Conservation (phyloP, 2,888 invertebrate species). For the Xestobium rufovillosum region DNA sequence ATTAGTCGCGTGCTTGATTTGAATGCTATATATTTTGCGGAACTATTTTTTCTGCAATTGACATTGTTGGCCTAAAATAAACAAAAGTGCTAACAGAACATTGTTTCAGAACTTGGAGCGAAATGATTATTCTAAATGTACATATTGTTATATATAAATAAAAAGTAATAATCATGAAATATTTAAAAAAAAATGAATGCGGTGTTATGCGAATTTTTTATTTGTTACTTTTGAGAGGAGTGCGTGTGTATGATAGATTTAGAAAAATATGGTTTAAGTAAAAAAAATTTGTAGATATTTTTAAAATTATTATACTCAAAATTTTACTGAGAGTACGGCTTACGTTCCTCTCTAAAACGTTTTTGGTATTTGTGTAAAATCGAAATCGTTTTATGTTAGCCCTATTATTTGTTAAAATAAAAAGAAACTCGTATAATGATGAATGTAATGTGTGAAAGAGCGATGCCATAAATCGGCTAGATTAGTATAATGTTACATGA, state of each 20-base stretch:
- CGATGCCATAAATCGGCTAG: conserved; percentile 28
- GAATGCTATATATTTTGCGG: conserved; percentile 31
- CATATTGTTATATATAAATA: conserved; percentile 48
- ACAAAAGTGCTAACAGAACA: conserved; percentile 30
- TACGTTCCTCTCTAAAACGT: conserved; percentile 42
- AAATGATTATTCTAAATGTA: conserved; percentile 47
- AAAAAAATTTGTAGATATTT: conserved; percentile 37
- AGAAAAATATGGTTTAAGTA: conserved; percentile 30
- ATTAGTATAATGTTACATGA: conserved; percentile 40
- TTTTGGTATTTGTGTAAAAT: conserved; percentile 35
- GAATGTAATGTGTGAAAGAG: conserved; percentile 19
- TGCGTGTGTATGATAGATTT: conserved; percentile 35
- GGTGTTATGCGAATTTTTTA: conserved; percentile 27
- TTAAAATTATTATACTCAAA: conserved; percentile 36
- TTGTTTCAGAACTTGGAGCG: conserved; percentile 33
- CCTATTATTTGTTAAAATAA: conserved; percentile 33
- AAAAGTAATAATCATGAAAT: conserved; percentile 36
- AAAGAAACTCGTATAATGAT: conserved; percentile 29
- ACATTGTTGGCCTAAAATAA: conserved; percentile 8
- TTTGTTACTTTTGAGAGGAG: conserved; percentile 26
- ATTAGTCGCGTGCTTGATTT: conserved; percentile 31
- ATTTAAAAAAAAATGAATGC: conserved; percentile 32
- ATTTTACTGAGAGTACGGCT: conserved; percentile 43
- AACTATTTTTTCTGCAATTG: too few species aligned
- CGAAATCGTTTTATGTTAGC: conserved; percentile 34